Conservation (phyloP, 2,888 invertebrate species). For the Drosophila colorata region DNA sequence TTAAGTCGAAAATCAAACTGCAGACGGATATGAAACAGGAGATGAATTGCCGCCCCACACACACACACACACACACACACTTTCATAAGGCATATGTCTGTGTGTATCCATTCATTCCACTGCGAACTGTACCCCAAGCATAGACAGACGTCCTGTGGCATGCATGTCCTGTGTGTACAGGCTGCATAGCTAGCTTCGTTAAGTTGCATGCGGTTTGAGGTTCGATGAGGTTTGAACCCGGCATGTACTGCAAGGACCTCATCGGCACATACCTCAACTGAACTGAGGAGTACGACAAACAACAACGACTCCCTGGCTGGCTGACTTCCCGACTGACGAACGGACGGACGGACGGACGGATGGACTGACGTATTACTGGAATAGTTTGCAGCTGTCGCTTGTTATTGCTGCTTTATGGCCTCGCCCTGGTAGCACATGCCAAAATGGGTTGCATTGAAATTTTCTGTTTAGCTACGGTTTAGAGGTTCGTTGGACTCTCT, state of each 20-base stretch:
- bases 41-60: slow-evolving; percentile 63
- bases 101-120: not conserved
- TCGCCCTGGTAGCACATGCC: slow-evolving; percentile 47
- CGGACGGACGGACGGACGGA: slow-evolving; percentile 10
- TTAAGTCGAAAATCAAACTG: slow-evolving; percentile 38
- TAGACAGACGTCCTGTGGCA: slow-evolving; percentile 12
- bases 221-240: slow-evolving; percentile 55
- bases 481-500: slow-evolving; percentile 50
- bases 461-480: slow-evolving; percentile 31
- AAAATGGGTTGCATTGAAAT: slow-evolving; percentile 43
- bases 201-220: slow-evolving; percentile 44
- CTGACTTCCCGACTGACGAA: not conserved
- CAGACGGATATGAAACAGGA: slow-evolving; percentile 75
- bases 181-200: slow-evolving; percentile 32
- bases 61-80: slow-evolving; percentile 1
- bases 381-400: slow-evolving; percentile 73
- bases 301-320: slow-evolving; percentile 2
- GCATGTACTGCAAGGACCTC: slow-evolving; percentile 30
- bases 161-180: slow-evolving; percentile 42
- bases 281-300: slow-evolving; percentile 15
- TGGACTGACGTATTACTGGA: slow-evolving; percentile 61
- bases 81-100: not conserved
- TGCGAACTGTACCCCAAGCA: slow-evolving; percentile 48
- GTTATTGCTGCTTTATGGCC: slow-evolving; percentile 50
- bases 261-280: slow-evolving; percentile 15